A percentile compares a stretch with the other conserved stretches of the same genome.
Evolutionary conservation across 1,140 invertebrate genomes (phyloP).

Genomic region (Listronotus bonariensis): DNA sequence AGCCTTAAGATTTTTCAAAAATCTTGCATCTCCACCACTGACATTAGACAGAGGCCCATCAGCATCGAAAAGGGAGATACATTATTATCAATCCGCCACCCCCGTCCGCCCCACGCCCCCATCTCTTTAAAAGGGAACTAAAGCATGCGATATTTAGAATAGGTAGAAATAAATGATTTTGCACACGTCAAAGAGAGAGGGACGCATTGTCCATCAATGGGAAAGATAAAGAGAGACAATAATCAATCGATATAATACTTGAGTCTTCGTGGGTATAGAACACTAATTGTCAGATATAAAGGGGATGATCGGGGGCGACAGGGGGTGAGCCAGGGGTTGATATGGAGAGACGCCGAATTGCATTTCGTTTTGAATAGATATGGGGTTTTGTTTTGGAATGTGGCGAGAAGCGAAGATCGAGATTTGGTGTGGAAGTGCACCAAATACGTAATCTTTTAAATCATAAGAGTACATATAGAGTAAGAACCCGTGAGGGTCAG

Average conservation of each 20-base stretch:
- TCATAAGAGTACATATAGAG: no score
- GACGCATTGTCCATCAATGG: background rate
- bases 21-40: constrained; percentile 11
- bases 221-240: constrained; percentile 11
- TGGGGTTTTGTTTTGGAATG: background rate
- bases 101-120: constrained; percentile 1
- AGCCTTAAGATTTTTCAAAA: background rate
- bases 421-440: background rate
- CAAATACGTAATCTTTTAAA: no score
- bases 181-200: constrained; percentile 21
- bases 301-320: constrained; percentile 19
- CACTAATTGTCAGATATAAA: constrained; percentile 35
- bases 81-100: constrained; percentile 32
- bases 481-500: no score
- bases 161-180: constrained; percentile 31
- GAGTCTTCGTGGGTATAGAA: constrained; percentile 33
- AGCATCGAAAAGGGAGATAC: constrained; percentile 33
- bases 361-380: constrained; percentile 7
- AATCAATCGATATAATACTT: constrained; percentile 38
- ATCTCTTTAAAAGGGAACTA: constrained; percentile 28
- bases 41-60: constrained; percentile 23
- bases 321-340: background rate
- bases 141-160: constrained; percentile 37
- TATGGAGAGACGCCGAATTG: constrained; percentile 24
- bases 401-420: background rate